Evolutionary conservation across 2,797 vertebrate genomes (phyloP), one percentile per base, ranked within the genome.

Genomic region (Poecile montanus): DNA sequence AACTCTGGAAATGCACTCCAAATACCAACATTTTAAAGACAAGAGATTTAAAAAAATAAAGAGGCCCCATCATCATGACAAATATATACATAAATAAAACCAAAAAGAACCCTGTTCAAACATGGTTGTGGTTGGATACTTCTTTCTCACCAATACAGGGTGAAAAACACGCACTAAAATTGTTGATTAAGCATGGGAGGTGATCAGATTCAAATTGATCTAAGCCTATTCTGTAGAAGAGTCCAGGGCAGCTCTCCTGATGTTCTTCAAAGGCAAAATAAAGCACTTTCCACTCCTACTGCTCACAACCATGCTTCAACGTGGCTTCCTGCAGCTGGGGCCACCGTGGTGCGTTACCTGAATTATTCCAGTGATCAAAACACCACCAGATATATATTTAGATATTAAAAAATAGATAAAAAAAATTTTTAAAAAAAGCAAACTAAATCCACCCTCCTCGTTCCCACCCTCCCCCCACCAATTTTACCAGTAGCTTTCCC

Each of bases 251-350:
- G 47, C 63, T 94, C 48, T 93, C 51, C 47, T 71, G 66, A 67
- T 22, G 60, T 21, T 51, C 74, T 77, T 44, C 32, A 78, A 44
- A 72, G 48, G 81, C 76, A 91, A 79, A 90, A 76, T 15, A 54
- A 92, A 84, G 34, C 70, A 12, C 26, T 77, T 91, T 42, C 54
- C 51, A 36, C 26, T 58, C 56, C 72, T 70, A 30, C 38, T 89
- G 81, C 67, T 95, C 89, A 95, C 93, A 96, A 95, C 91, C 94
- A 96, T 85, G 94, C 85, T 97, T 97, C 82, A 96, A 95, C 75
- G 0, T 85, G 85, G 77, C 51, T 91, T 86, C 62, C 89, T 91
- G 50, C 47, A 7, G 62, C 48, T 84, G 84, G 48, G 87, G 85
- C 70, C 85, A 36, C 71, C 0, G 1, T 22, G 53, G 53, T 40